Conservation (phyloP, 92 coral and sea anemone genomes). For the Umimayanthus kanabou region DNA sequence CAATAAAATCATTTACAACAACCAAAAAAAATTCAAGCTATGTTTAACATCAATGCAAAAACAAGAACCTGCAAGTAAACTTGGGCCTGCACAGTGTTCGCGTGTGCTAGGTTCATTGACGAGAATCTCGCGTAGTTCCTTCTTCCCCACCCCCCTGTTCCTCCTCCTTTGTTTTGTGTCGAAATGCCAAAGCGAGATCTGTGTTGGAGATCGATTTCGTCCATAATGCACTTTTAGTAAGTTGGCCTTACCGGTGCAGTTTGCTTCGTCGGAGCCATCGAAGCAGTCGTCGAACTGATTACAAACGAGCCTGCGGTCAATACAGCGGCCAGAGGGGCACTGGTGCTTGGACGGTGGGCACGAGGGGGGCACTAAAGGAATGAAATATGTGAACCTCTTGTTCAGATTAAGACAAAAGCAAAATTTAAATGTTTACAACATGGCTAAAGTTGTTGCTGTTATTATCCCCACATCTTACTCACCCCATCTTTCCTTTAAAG, state of each 20-base stretch:
- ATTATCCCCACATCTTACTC: not conserved
- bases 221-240: too few species aligned
- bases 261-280: slow-evolving; percentile 25
- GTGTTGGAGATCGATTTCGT: too few species aligned
- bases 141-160: too few species aligned
- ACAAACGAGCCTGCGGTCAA: slow-evolving; percentile 3
- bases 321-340: slow-evolving; percentile 26
- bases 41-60: too few species aligned
- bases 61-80: too few species aligned
- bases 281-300: slow-evolving; percentile 10
- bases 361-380: not conserved
- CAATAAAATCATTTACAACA: too few species aligned
- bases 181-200: too few species aligned
- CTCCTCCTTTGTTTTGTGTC: too few species aligned
- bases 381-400: not conserved
- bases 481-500: not conserved
- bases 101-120: too few species aligned
- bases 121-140: too few species aligned
- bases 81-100: too few species aligned
- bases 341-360: slow-evolving; percentile 18
- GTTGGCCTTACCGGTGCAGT: slow-evolving; percentile 17
- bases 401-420: not conserved
- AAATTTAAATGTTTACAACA: not conserved
- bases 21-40: too few species aligned
- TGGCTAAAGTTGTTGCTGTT: not conserved